A percentile compares a stretch with the other conserved stretches of the same genome.
These are phyloP conservation scores for Cataglyphis livida DNA, from an alignment of 2,888 invertebrate species.

Conservation along the genomic window DNA sequence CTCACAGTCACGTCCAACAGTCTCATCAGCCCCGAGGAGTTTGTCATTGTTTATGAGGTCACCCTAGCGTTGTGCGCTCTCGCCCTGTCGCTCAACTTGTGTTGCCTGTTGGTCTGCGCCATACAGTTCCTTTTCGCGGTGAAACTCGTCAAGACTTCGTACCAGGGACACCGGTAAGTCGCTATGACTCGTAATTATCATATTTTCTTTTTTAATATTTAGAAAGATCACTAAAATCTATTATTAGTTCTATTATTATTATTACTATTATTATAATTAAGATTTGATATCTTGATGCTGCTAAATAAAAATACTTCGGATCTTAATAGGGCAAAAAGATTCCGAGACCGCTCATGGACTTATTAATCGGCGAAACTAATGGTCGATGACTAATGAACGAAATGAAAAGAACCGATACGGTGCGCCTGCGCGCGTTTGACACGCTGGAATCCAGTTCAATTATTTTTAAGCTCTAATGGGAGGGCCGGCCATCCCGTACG, in stretches of 20 bases:
- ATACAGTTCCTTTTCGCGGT: conserved; percentile 98
- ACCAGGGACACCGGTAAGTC: conserved; percentile 85
- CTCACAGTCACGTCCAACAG: conserved; percentile 87
- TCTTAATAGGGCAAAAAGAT: conserved; percentile 19
- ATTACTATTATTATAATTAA: neutral
- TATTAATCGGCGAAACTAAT: conserved; percentile 18
- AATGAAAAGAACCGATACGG: conserved; percentile 42
- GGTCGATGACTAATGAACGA: conserved; percentile 54
- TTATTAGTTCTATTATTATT: neutral
- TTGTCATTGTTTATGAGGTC: conserved; percentile 96
- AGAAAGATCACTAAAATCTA: neutral
- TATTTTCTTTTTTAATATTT: neutral
- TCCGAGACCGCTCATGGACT: neutral
- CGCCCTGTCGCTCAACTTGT: conserved; percentile 94
- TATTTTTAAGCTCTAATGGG: conserved; percentile 73
- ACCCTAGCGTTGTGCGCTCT: conserved; percentile 95
- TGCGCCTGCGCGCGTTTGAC: conserved; percentile 62
- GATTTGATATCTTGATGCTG: neutral
- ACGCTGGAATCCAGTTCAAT: conserved; percentile 76
- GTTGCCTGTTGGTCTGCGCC: conserved; percentile 96
- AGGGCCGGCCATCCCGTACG: conserved; percentile 48
- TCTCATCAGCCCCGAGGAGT: conserved; percentile 91
- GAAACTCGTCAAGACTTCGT: conserved; percentile 95
- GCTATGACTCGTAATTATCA: neutral
- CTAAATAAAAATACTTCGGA: neutral